Base-by-base conservation (phyloP, 2,888 invertebrate genomes). In the Torymus auratus region DNA sequence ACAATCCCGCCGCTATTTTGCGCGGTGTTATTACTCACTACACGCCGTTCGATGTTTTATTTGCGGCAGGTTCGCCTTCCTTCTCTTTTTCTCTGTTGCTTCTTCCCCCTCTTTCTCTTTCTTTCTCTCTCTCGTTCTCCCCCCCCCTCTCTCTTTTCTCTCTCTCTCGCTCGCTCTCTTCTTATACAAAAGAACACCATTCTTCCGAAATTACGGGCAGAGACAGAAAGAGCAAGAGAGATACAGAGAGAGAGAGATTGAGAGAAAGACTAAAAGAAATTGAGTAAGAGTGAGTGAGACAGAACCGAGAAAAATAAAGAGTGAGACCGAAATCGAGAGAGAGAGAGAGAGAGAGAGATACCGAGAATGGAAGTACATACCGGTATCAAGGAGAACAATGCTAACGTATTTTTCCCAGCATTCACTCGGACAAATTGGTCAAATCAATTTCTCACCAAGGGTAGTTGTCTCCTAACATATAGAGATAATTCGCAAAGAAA, bases 1-100 rank as follows among this genome's bases (percentile, higher is more conserved):
- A 28, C 28, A 28, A 23, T 61, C 55, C 53, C 13, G 3, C 58
- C 15, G 61, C 77, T 79, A 83, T 83, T 85, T 83, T 77, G 65
- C 76, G 64, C 68, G 73, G 73, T 80, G 82, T 83, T 84, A 83
- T 84, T 84, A 84, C 78, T 81, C 72, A 61, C 82, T n/a, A 20
- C 72, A 20, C 28, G 50, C 65, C 56, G 13, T 75, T 71, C 76
- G 68, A 76, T 80, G 71, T 68, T 80, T 76, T 72, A 76, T 80
- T 81, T 60, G 62, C 50, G 28, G 2, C 28, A 28, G 1, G 28
- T 28, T 28, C 28, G 28, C 28, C 3, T 61, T 5, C 60, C 58
- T 52, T 58, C 15, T 20, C 1, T 20, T 3, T 11, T 15, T 50
- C 53, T n/a, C 17, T 20, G 10, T 56, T n/a, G 23, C 61, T 74